These are phyloP conservation scores for Otocyon megalotis DNA, from an alignment of 2,113 vertebrate species.

Conservation along the genomic window DNA sequence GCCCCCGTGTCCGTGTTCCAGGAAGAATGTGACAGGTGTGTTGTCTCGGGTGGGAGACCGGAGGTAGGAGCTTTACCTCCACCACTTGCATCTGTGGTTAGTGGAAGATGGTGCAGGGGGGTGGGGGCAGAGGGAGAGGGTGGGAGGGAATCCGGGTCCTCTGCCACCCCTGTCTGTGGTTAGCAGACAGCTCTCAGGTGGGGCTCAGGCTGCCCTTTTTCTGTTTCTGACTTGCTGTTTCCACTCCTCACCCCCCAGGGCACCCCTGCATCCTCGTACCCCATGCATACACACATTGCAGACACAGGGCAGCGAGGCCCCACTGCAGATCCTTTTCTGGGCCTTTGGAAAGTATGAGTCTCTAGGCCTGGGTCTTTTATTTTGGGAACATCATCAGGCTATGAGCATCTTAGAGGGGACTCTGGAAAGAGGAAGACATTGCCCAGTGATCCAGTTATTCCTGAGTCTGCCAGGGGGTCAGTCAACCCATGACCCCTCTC, in stretches of 20 bases:
- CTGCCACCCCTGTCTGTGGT: fast-evolving
- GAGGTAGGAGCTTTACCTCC: not conserved
- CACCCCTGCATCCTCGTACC: not conserved
- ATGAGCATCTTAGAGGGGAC: not conserved
- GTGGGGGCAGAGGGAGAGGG: fast-evolving
- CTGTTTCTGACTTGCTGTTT: not conserved
- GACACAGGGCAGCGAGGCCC: fast-evolving
- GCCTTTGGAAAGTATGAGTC: not conserved
- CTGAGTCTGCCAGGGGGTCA: not conserved
- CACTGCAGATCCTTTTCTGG: not conserved
- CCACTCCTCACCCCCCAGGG: not conserved
- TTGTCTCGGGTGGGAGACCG: fast-evolving
- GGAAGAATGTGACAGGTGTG: not conserved
- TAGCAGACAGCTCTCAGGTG: not conserved
- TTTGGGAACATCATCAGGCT: not conserved
- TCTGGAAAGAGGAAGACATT: not conserved
- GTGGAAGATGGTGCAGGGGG: too few species aligned
- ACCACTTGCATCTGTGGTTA: not conserved
- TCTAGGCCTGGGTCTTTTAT: fast-evolving
- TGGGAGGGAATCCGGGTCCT: not conserved
- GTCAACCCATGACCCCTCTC: not conserved
- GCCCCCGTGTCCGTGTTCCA: fast-evolving
- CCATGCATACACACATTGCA: not conserved
- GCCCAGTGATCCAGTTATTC: not conserved
- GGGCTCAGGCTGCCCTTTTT: not conserved